Evolutionary conservation across 2,797 vertebrate species (phyloP).

Genomic region (Sebastes matsubarae): DNA sequence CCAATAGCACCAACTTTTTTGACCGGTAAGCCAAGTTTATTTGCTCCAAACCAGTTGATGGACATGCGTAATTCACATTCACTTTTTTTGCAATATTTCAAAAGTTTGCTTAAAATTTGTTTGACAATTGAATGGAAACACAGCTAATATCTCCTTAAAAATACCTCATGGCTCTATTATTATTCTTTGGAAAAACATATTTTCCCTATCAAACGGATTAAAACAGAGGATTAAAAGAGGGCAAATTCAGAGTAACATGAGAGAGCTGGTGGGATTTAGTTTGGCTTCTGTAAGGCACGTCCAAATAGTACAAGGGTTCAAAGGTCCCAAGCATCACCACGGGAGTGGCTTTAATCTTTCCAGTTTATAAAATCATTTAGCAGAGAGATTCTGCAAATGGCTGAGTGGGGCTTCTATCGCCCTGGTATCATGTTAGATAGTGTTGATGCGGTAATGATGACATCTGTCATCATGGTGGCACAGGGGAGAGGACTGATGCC

Average conservation of each 20-base stretch:
- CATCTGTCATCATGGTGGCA: not conserved
- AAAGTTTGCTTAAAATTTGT: too few relatives aligned
- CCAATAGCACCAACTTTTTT: too few relatives aligned
- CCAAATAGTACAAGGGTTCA: conserved; percentile 1
- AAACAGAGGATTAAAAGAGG: not conserved
- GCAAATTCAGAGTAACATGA: not conserved
- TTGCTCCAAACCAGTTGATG: too few relatives aligned
- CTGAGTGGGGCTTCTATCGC: not conserved
- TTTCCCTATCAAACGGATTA: not conserved
- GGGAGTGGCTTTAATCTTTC: conserved; percentile 1
- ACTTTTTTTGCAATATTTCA: too few relatives aligned
- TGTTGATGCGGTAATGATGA: not conserved
- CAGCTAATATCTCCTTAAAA: not conserved
- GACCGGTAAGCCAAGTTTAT: too few relatives aligned
- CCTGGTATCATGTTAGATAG: not conserved
- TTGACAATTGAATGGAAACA: too few relatives aligned
- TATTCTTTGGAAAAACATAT: not conserved
- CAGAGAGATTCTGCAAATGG: not conserved
- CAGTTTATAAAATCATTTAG: not conserved
- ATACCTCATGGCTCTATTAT: not conserved
- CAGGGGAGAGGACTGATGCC: not conserved
- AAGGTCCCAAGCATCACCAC: not conserved
- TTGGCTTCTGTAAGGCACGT: not conserved
- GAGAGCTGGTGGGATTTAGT: not conserved
- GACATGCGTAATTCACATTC: too few relatives aligned